Evolutionary conservation across 2,113 vertebrate genomes (phyloP), one percentile per base, ranked within the genome.

Genomic region (Oreochromis tanganicae): DNA sequence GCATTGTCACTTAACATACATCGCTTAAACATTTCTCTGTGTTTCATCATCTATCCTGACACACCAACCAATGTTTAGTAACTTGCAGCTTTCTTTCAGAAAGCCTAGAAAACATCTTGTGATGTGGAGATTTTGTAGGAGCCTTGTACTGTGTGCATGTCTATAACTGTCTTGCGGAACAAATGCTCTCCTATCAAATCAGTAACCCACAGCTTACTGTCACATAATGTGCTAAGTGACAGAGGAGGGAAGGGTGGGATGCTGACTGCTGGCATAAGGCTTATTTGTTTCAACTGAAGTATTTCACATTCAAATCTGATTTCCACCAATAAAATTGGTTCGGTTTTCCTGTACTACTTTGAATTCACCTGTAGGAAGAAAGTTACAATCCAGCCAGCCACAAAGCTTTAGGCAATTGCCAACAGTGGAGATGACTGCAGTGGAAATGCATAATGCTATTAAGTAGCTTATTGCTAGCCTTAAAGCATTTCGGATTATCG

Each of bases 381-480:
- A 83, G 75, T 81, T 38, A 85, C 83, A 85, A 78, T 54, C 57
- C 68, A 80, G 90, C 80, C 66, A 87, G 43, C 29, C 17, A 79
- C 48, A 80, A 84, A 68, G 56, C 86, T 90, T 68, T 75, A 80
- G 83, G 88, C 90, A 54, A 6, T 75, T 90, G 81, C 88, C 87
- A 87, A 24, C 19, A 5, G 63, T 82, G 80, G 78, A 85, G 71
- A 92, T 85, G 85, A 89, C 82, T 91, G 82, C 88, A 79, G 85
- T 79, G 68, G 83, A 87, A 89, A 93, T 80, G 68, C 68, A 86
- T 92, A 90, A 92, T 88, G 61, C 82, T 82, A 55, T 93, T 90
- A 94, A 91, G 85, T 88, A 85, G 66, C 91, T 93, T 94, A 90
- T 85, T 89, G 80, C 73, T 82, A 68, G 38, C 54, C 83, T 82